Evolutionary conservation across 2,113 vertebrate species (phyloP).

Genomic region (Muntiacus muntjak): DNA sequence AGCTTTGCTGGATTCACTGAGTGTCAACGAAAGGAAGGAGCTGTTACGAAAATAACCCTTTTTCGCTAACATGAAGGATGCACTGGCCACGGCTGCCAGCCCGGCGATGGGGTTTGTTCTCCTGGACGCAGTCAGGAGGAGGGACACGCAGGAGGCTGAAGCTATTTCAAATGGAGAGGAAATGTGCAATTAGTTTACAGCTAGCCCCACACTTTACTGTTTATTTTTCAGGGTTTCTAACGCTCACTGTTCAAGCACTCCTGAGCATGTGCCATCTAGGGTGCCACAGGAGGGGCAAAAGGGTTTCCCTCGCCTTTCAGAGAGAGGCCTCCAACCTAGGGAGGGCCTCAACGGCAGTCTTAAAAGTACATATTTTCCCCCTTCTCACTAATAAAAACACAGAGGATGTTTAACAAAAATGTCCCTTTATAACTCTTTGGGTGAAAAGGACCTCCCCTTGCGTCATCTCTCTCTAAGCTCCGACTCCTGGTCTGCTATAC

Average conservation of each 20-base stretch:
- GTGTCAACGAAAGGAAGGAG: fast-evolving
- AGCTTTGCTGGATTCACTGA: not conserved
- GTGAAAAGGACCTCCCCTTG: not conserved
- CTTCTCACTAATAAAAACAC: not conserved
- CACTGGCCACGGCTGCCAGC: fast-evolving
- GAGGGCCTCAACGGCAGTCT: not conserved
- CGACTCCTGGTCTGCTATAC: not conserved
- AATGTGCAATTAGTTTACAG: fast-evolving
- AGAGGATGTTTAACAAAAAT: not conserved
- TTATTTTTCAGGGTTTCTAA: not conserved
- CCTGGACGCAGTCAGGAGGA: not conserved
- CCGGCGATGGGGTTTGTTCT: fast-evolving
- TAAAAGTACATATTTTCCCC: not conserved
- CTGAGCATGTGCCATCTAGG: not conserved
- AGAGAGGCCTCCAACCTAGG: fast-evolving
- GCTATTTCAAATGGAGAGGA: not conserved
- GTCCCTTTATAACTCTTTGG: not conserved
- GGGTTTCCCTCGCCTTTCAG: not conserved
- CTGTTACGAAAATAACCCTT: fast-evolving
- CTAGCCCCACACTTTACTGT: not conserved
- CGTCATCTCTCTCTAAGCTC: not conserved
- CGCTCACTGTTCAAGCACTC: not conserved
- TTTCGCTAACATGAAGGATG: not conserved
- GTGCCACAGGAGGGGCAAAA: fast-evolving
- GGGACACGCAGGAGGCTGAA: fast-evolving